Percentiles rank a stretch among this genome's conserved stretches.
These are phyloP conservation scores for Tupaia chinensis DNA, from an alignment of 2,113 vertebrate species.

Conservation along the genomic window DNA sequence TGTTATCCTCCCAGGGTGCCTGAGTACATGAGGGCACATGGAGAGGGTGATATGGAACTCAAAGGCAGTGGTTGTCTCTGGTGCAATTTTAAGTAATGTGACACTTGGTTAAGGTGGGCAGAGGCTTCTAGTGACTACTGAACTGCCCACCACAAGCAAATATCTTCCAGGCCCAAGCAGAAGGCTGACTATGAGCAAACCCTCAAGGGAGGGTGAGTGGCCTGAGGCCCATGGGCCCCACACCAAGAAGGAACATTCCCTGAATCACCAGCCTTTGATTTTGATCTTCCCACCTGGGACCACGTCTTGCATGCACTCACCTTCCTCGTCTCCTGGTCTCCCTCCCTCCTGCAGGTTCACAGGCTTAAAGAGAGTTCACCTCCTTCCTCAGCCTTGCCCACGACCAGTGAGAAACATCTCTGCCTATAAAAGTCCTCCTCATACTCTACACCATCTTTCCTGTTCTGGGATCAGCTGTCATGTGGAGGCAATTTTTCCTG, in stretches of 20 bases:
- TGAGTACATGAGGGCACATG: neutral
- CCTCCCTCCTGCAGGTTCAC: neutral
- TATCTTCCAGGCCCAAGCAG: neutral
- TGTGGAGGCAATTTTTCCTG: neutral
- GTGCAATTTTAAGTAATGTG: neutral
- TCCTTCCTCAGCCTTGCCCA: neutral
- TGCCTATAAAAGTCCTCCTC: neutral
- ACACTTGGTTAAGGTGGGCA: neutral
- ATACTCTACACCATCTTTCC: neutral
- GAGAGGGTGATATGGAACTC: neutral
- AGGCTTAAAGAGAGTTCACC: neutral
- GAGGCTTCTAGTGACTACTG: neutral
- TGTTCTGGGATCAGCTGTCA: neutral
- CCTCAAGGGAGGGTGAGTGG: neutral
- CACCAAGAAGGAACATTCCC: neutral
- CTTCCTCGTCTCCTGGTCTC: neutral
- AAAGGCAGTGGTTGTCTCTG: neutral
- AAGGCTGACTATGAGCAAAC: neutral
- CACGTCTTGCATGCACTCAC: accelerated
- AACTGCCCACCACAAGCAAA: neutral
- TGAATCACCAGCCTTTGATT: neutral
- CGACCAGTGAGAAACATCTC: accelerated
- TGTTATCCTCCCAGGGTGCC: neutral
- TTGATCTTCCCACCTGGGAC: neutral
- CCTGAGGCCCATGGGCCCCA: neutral